phyloP scores from a whole-genome alignment of 37 sponge, comb jelly and placozoan genomes.

The Aplysina aerophoba region DNA sequence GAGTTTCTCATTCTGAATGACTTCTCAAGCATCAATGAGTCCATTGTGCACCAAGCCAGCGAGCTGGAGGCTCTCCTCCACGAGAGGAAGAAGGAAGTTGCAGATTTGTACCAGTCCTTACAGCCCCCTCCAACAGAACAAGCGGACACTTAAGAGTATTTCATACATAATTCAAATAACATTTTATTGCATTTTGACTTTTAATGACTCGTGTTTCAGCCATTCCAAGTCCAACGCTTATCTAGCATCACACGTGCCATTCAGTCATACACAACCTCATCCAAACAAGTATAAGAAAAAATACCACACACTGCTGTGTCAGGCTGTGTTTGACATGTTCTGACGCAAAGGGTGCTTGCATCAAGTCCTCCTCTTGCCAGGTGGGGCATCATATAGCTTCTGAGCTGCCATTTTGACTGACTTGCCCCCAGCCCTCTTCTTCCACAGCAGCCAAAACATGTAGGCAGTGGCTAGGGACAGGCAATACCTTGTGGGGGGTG shows the following conservation, averaged over 20 bases:
- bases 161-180: background rate
- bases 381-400: slow-evolving; percentile 1
- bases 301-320: no score
- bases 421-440: background rate
- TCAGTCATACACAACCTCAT: no score
- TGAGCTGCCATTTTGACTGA: background rate
- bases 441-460: slow-evolving; percentile 74
- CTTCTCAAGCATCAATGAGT: slow-evolving; percentile 86
- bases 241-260: no score
- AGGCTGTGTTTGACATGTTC: no score
- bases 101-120: slow-evolving; percentile 22
- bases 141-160: background rate
- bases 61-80: slow-evolving; percentile 41
- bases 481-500: slow-evolving; percentile 74
- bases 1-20: slow-evolving; percentile 91
- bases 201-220: no score
- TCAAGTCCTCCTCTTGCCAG: slow-evolving; percentile 9
- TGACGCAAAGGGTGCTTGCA: no score
- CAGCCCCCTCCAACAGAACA: background rate
- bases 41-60: slow-evolving; percentile 39
- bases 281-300: no score
- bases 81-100: slow-evolving; percentile 29
- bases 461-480: slow-evolving; percentile 71
- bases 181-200: no score
- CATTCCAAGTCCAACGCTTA: no score